A percentile compares a stretch with the other conserved stretches of the same genome.
Conservation (phyloP, 2,888 invertebrate genomes). For the Dione juno region DNA sequence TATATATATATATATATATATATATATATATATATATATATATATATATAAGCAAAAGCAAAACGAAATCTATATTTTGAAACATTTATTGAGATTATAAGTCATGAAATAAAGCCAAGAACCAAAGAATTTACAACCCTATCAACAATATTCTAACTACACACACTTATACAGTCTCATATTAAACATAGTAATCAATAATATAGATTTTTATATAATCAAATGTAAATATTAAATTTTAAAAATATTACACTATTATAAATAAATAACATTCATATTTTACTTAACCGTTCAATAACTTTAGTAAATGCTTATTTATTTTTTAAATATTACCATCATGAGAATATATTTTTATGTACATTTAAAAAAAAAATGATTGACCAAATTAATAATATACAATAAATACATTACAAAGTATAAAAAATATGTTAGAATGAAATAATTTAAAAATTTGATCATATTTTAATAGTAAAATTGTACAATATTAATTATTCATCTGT, state of each 20-base stretch:
- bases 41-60: too few relatives aligned
- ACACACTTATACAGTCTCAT: not conserved
- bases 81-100: not conserved
- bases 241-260: not conserved
- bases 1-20: too few relatives aligned
- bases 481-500: too few relatives aligned
- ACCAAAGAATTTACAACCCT: not conserved
- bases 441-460: too few relatives aligned
- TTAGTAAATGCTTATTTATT: not conserved
- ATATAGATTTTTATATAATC: too few relatives aligned
- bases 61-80: not conserved
- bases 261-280: slow-evolving; percentile 7
- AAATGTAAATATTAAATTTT: not conserved
- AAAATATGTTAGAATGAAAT: too few relatives aligned
- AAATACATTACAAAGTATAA: too few relatives aligned
- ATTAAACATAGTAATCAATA: not conserved
- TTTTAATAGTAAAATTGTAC: too few relatives aligned
- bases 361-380: too few relatives aligned
- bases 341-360: too few relatives aligned
- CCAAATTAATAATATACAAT: too few relatives aligned
- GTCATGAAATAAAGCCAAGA: slow-evolving; percentile 3
- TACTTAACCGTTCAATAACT: not conserved
- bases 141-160: slow-evolving; percentile 9
- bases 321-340: not conserved
- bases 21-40: too few relatives aligned